Percentiles rank a stretch among this genome's conserved stretches.
These are phyloP conservation scores for Aleiodes testaceus DNA, from an alignment of 2,888 invertebrate genomes.

Conservation along the genomic window DNA sequence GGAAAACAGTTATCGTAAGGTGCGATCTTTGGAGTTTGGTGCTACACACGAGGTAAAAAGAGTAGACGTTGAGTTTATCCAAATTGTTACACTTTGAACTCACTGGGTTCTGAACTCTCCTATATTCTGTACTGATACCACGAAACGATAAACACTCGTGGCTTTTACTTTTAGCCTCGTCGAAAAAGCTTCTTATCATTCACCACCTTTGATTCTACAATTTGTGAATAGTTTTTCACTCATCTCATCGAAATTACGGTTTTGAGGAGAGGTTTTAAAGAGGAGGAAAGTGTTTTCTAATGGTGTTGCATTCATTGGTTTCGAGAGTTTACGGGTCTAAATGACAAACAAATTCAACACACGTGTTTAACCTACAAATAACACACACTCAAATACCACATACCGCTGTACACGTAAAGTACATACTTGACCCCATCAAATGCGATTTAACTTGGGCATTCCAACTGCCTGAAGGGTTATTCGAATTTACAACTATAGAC, in stretches of 20 bases:
- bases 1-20: constrained; percentile 32
- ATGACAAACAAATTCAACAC: no score
- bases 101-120: constrained; percentile 17
- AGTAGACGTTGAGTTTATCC: constrained; percentile 35
- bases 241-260: background rate
- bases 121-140: constrained; percentile 23
- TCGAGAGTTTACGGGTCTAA: no score
- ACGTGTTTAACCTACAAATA: no score
- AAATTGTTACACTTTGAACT: constrained; percentile 44
- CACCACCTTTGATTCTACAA: background rate
- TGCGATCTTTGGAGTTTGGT: constrained; percentile 32
- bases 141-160: constrained; percentile 26
- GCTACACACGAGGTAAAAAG: constrained; percentile 33
- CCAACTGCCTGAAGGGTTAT: no score
- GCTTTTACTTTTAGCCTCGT: background rate
- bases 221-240: constrained; percentile 15
- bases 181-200: background rate
- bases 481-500: no score
- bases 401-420: no score
- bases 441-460: no score
- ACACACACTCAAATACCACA: no score
- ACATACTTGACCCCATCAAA: no score
- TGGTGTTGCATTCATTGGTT: no score
- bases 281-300: background rate
- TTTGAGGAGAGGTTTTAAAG: background rate